phyloP scores from a whole-genome alignment of 2,797 vertebrate species.

The Pseudopleuronectes americanus region DNA sequence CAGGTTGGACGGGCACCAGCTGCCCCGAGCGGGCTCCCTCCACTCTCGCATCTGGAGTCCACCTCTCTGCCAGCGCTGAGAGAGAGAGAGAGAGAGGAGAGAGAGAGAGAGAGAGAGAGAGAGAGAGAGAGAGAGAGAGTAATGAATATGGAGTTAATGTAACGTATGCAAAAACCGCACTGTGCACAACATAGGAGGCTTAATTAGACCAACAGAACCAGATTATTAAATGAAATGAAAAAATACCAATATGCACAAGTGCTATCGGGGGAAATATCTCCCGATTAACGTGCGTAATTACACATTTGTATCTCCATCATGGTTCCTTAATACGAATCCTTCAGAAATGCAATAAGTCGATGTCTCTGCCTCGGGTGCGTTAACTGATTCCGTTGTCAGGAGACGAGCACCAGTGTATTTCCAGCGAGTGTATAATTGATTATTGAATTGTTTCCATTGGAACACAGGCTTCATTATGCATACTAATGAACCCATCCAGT shows the following conservation, averaged over 20 bases:
- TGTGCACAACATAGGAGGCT: not conserved
- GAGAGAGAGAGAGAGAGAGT: not conserved
- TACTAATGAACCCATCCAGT: slow-evolving; percentile 35
- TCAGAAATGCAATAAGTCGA: not conserved
- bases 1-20: slow-evolving; percentile 71
- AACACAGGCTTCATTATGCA: slow-evolving; percentile 50
- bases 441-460: slow-evolving; percentile 49
- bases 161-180: too few species aligned
- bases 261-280: slow-evolving; percentile 3
- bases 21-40: slow-evolving; percentile 33
- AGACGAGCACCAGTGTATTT: slow-evolving; percentile 40
- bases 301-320: not conserved
- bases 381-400: slow-evolving; percentile 43
- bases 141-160: too few species aligned
- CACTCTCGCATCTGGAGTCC: slow-evolving; percentile 66
- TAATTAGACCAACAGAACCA: not conserved
- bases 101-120: too few species aligned
- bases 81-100: too few species aligned
- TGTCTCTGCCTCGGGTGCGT: not conserved
- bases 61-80: slow-evolving; percentile 39
- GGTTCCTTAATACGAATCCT: not conserved
- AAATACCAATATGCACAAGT: not conserved
- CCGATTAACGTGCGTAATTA: not conserved
- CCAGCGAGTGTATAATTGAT: slow-evolving; percentile 63
- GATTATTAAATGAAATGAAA: not conserved